Conservation (phyloP, 2,113 vertebrate species). For the Gavialis gangeticus region DNA sequence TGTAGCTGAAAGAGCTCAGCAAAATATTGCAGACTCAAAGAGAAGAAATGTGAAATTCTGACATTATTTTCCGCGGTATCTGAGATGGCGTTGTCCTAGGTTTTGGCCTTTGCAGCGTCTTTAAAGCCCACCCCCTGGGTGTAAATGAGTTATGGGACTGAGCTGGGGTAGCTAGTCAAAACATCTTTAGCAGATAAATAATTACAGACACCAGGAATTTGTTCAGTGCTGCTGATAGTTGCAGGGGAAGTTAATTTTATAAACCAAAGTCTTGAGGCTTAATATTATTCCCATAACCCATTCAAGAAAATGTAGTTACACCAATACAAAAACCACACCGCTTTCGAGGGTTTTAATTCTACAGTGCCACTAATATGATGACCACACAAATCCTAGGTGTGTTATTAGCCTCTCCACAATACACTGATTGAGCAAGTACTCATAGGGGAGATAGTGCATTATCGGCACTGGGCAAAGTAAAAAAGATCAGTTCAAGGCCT, state of each 20-base stretch:
- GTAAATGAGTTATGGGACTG: slow-evolving; percentile 36
- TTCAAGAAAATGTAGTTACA: background rate
- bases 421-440: background rate
- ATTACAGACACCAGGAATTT: background rate
- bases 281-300: background rate
- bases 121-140: slow-evolving; percentile 53
- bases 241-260: background rate
- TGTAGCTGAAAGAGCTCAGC: background rate
- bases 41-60: slow-evolving; percentile 6
- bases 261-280: background rate
- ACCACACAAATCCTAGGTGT: background rate
- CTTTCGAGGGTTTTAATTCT: background rate
- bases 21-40: background rate
- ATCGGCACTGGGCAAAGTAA: background rate
- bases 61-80: slow-evolving; percentile 38
- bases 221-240: background rate
- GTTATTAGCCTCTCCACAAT: background rate
- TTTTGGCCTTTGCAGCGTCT: slow-evolving; percentile 60
- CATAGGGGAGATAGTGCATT: too few relatives aligned
- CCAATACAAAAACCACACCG: background rate
- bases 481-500: background rate
- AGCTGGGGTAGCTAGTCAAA: slow-evolving; percentile 22
- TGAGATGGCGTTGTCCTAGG: slow-evolving; percentile 41
- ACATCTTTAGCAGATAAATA: slow-evolving; percentile 43
- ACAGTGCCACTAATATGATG: background rate